phyloP scores from a whole-genome alignment of 2,797 vertebrate genomes.

The Brachymystax lenok region DNA sequence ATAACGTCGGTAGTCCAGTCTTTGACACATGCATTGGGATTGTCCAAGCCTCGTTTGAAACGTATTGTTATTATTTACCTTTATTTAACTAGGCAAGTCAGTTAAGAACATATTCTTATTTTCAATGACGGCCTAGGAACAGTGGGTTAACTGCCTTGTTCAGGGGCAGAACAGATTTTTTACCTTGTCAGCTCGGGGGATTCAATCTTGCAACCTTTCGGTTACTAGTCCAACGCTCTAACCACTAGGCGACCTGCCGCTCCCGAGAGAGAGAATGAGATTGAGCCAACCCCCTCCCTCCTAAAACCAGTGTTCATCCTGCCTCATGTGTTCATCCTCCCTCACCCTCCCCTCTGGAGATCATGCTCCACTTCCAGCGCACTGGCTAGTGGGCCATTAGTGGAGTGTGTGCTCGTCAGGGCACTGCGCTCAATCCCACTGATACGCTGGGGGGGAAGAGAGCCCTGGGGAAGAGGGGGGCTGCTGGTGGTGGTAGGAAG shows the following conservation, averaged over 20 bases:
- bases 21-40: neutral
- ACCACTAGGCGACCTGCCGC: no score
- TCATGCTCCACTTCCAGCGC: slow-evolving; percentile 44
- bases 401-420: slow-evolving; percentile 49
- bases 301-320: slow-evolving; percentile 16
- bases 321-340: slow-evolving; percentile 11
- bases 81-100: no score
- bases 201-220: no score
- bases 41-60: neutral
- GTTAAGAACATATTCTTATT: no score
- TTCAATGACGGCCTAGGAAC: no score
- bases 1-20: no score
- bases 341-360: slow-evolving; percentile 11
- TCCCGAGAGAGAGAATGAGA: neutral
- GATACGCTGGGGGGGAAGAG: slow-evolving; percentile 27
- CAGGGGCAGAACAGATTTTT: no score
- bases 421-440: slow-evolving; percentile 39
- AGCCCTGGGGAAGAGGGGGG: slow-evolving; percentile 2
- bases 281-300: neutral
- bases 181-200: no score
- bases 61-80: no score
- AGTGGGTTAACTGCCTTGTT: no score
- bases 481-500: neutral
- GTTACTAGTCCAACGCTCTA: no score
- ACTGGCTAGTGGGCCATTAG: slow-evolving; percentile 41